phyloP scores from a whole-genome alignment of 2,888 invertebrate species.

The Mantis religiosa region DNA sequence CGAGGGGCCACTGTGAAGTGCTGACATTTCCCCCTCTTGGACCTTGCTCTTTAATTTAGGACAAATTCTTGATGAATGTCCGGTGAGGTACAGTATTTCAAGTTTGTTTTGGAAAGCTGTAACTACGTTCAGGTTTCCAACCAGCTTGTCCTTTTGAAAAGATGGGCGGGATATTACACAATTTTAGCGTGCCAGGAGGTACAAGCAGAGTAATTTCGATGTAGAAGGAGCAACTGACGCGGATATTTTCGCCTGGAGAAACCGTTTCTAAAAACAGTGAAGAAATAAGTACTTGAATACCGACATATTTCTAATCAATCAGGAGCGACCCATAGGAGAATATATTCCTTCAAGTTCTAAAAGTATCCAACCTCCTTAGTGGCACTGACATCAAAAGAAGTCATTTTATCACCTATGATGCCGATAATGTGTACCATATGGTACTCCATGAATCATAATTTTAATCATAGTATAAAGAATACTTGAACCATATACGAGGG shows the following conservation, averaged over 20 bases:
- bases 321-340: not conserved
- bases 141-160: not conserved
- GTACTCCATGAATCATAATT: too few relatives aligned
- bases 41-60: not conserved
- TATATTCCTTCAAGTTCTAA: not conserved
- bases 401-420: not conserved
- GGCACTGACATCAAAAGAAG: not conserved
- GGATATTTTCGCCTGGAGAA: not conserved
- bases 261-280: not conserved
- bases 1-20: not conserved
- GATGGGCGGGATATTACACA: not conserved
- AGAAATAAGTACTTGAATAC: not conserved
- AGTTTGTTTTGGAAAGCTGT: not conserved
- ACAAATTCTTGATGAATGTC: not conserved
- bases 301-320: not conserved
- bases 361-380: not conserved
- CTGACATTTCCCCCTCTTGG: not conserved
- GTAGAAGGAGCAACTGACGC: not conserved
- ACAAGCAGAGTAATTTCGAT: not conserved
- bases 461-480: too few relatives aligned
- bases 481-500: too few relatives aligned
- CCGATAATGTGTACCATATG: not conserved
- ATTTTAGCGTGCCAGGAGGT: not conserved
- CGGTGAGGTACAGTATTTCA: not conserved
- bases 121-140: not conserved